Evolutionary conservation across 2,113 vertebrate genomes (phyloP).

Genomic region (Synchiropus splendidus): DNA sequence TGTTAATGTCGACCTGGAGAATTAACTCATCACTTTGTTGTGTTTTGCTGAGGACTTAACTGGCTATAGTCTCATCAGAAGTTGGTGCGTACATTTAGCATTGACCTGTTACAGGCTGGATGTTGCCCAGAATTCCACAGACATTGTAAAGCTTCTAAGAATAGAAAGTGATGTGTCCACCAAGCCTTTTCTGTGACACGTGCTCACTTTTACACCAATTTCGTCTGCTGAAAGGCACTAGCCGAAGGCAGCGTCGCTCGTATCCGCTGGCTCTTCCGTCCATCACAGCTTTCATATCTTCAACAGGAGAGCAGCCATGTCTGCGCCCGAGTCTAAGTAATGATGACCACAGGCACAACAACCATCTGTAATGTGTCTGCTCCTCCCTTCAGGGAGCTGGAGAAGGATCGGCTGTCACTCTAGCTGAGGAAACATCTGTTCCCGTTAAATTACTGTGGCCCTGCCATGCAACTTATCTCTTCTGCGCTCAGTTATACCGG

Average conservation of each 20-base stretch:
- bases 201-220: slow-evolving; percentile 3
- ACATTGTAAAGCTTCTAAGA: too few relatives aligned
- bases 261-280: slow-evolving; percentile 21
- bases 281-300: slow-evolving; percentile 24
- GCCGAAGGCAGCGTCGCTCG: slow-evolving; percentile 14
- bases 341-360: slow-evolving; percentile 52
- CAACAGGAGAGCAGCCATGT: slow-evolving; percentile 14
- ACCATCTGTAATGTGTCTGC: slow-evolving; percentile 51
- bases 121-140: too few relatives aligned
- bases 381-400: slow-evolving; percentile 41
- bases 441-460: slow-evolving; percentile 54
- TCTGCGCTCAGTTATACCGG: slow-evolving; percentile 38
- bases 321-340: slow-evolving; percentile 33
- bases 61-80: too few relatives aligned
- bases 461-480: slow-evolving; percentile 52
- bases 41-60: too few relatives aligned
- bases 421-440: slow-evolving; percentile 59
- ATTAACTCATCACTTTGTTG: too few relatives aligned
- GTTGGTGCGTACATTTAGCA: too few relatives aligned
- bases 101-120: too few relatives aligned
- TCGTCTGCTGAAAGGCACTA: slow-evolving; percentile 23
- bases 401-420: slow-evolving; percentile 62
- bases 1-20: too few relatives aligned
- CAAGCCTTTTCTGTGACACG: too few relatives aligned
- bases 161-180: too few relatives aligned